Evolutionary conservation across 2,888 invertebrate genomes (phyloP).

Genomic region (Mycalesis mineus): DNA sequence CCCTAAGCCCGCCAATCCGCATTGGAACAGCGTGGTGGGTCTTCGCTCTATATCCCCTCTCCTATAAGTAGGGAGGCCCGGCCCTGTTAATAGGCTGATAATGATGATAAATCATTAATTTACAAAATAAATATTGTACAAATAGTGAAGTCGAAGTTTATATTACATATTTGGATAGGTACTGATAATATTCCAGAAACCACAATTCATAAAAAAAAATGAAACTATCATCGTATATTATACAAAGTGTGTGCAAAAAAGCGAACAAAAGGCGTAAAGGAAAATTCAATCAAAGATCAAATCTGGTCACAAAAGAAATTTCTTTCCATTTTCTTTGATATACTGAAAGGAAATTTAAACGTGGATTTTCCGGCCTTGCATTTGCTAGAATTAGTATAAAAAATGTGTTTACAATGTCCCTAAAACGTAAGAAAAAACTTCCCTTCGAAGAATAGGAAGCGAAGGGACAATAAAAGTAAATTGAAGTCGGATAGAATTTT

Average conservation of each 20-base stretch:
- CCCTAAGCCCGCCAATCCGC: too few species aligned
- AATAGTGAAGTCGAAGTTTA: too few species aligned
- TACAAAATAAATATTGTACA: too few species aligned
- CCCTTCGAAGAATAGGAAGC: constrained; percentile 56
- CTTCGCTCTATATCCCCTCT: too few species aligned
- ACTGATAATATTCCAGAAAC: too few species aligned
- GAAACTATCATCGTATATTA: neutral
- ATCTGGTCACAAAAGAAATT: constrained; percentile 19
- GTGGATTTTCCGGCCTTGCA: constrained; percentile 4
- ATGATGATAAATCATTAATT: too few species aligned
- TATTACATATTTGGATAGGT: too few species aligned
- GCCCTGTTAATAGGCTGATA: too few species aligned
- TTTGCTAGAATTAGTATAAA: constrained; percentile 49
- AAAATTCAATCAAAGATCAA: constrained; percentile 14
- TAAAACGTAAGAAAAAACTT: constrained; percentile 54
- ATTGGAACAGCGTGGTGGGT: too few species aligned
- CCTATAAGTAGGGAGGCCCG: too few species aligned
- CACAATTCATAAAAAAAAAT: too few species aligned
- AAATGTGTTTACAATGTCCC: constrained; percentile 60
- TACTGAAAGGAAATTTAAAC: constrained; percentile 28
- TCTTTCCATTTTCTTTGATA: constrained; percentile 47
- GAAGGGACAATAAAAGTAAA: constrained; percentile 73
- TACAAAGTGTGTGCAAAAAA: neutral
- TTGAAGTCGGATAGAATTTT: constrained; percentile 76
- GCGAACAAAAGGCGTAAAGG: neutral